phyloP scores from a whole-genome alignment of 2,888 invertebrate genomes.

The Apamea epomidion region DNA sequence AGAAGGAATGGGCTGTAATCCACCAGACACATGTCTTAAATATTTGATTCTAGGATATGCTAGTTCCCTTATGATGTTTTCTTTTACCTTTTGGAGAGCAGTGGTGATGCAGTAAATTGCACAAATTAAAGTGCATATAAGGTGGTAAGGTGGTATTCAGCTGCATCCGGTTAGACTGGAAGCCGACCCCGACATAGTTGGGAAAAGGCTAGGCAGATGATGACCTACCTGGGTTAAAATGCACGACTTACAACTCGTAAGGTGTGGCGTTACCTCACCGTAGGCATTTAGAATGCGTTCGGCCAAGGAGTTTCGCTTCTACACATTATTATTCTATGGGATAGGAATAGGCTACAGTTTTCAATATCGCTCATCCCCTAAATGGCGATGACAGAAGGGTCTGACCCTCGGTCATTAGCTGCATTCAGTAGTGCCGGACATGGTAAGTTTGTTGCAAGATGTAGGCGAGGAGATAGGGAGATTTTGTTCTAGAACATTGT shows the following conservation, averaged over 20 bases:
- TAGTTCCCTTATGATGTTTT: neutral
- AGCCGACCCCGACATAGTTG: no score
- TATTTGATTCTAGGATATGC: neutral
- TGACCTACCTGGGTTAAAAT: neutral
- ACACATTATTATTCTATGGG: conserved; percentile 28
- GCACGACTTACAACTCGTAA: neutral
- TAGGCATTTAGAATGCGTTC: neutral
- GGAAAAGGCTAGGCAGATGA: no score
- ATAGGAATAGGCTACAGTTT: conserved; percentile 64
- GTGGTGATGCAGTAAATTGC: neutral
- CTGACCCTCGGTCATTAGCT: conserved; percentile 75
- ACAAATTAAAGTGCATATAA: neutral
- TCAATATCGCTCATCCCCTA: conserved; percentile 72
- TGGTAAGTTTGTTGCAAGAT: conserved; percentile 78
- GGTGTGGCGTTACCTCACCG: neutral
- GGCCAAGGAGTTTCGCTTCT: conserved; percentile 2
- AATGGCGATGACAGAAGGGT: conserved; percentile 73
- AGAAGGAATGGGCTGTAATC: neutral
- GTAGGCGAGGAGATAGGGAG: conserved; percentile 62
- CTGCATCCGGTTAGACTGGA: no score
- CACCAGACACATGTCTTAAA: neutral
- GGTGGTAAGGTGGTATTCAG: no score
- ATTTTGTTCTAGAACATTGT: neutral
- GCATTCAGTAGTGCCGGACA: conserved; percentile 76
- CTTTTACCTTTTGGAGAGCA: neutral